A percentile compares a stretch with the other conserved stretches of the same genome.
phyloP scores from a whole-genome alignment of 2,888 invertebrate genomes.

The Scaptomyza polygonia region DNA sequence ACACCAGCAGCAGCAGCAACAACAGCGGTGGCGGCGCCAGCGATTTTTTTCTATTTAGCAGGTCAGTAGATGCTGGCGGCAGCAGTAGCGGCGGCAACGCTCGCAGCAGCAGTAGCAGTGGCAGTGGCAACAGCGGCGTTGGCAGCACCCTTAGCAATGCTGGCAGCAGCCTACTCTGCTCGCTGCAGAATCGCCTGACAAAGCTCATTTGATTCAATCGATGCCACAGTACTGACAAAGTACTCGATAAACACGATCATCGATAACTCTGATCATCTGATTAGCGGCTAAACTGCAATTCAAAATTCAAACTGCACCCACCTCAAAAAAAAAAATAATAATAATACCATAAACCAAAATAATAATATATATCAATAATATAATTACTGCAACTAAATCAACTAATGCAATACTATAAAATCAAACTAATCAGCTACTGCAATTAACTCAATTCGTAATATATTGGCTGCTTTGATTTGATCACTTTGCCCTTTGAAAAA shows the following conservation, averaged over 20 bases:
- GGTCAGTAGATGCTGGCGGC: slow-evolving; percentile 78
- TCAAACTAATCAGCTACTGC: slow-evolving; percentile 32
- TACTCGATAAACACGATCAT: slow-evolving; percentile 5
- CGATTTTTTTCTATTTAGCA: slow-evolving; percentile 84
- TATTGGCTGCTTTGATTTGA: slow-evolving; percentile 76
- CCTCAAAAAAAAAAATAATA: slow-evolving; percentile 22
- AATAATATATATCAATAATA: slow-evolving; percentile 4
- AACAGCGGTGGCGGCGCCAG: slow-evolving; percentile 51
- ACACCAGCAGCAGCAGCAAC: slow-evolving; percentile 22
- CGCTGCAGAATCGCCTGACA: slow-evolving; percentile 81
- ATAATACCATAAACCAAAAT: slow-evolving; percentile 6
- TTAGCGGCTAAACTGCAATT: slow-evolving; percentile 43
- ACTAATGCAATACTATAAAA: slow-evolving; percentile 21
- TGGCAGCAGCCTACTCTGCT: slow-evolving; percentile 69
- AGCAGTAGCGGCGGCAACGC: slow-evolving; percentile 27
- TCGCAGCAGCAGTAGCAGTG: slow-evolving; percentile 29
- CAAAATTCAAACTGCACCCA: slow-evolving; percentile 60
- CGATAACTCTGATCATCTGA: slow-evolving; percentile 24
- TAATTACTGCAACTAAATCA: slow-evolving; percentile 22
- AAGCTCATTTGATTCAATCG: slow-evolving; percentile 72
- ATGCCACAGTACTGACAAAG: slow-evolving; percentile 12
- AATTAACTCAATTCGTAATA: slow-evolving; percentile 46
- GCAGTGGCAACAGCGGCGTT: slow-evolving; percentile 16
- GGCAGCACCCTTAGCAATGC: slow-evolving; percentile 5
- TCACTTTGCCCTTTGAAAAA: slow-evolving; percentile 53